A percentile compares a stretch with the other conserved stretches of the same genome.
phyloP scores from a whole-genome alignment of 2,113 vertebrate species.

The Chamaea fasciata region DNA sequence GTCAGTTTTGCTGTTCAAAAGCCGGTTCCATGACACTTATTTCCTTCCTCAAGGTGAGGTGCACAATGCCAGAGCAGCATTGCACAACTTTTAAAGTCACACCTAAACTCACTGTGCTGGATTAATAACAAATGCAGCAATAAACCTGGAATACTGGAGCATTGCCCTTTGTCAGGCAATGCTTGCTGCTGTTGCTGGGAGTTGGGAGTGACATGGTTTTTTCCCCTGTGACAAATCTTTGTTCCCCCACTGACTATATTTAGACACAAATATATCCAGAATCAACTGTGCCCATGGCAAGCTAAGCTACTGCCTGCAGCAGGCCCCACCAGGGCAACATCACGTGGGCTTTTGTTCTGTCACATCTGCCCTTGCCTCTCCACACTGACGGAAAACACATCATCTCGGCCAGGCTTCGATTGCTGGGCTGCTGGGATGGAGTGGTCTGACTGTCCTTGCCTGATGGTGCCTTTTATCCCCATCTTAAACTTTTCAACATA shows the following conservation, averaged over 20 bases:
- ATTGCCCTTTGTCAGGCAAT: neutral
- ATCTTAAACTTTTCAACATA: neutral
- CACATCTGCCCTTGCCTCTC: neutral
- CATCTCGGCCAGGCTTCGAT: neutral
- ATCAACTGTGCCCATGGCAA: neutral
- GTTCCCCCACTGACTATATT: neutral
- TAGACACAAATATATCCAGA: neutral
- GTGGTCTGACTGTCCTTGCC: neutral
- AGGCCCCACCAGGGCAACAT: neutral
- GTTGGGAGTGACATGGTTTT: neutral
- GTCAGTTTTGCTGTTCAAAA: neutral
- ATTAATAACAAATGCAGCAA: neutral
- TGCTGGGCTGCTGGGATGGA: neutral
- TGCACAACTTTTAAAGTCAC: neutral
- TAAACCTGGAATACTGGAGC: neutral
- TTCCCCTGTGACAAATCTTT: neutral
- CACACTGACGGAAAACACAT: rapidly evolving
- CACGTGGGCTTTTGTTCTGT: neutral
- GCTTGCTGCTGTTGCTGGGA: neutral
- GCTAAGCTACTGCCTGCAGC: neutral
- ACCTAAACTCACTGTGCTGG: neutral
- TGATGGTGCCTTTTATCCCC: neutral
- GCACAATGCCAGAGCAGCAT: neutral
- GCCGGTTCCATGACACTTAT: rapidly evolving
- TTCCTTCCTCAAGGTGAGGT: neutral